These are phyloP conservation scores for Leptopterna dolabrata DNA, from an alignment of 2,888 invertebrate genomes.

Conservation along the genomic window DNA sequence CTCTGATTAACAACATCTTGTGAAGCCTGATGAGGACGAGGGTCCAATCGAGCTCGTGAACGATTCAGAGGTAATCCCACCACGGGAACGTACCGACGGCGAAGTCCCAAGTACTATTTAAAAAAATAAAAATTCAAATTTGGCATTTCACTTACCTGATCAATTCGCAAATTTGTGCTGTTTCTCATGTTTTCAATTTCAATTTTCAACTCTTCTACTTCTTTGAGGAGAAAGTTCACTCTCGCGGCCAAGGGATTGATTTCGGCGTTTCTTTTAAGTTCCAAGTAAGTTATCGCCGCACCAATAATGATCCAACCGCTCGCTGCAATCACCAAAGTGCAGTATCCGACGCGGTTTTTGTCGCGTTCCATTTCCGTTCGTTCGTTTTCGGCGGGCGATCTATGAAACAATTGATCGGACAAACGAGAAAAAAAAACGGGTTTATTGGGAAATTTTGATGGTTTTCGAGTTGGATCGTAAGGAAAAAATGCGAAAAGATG, in stretches of 20 bases:
- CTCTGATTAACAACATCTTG: too few relatives aligned
- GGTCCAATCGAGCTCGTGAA: too few relatives aligned
- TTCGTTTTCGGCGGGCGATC: not conserved
- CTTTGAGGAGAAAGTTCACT: slow-evolving; percentile 33
- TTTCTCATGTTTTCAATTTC: slow-evolving; percentile 35
- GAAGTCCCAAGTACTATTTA: too few relatives aligned
- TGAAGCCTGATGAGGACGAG: too few relatives aligned
- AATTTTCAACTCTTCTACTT: slow-evolving; percentile 37
- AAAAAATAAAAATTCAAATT: too few relatives aligned
- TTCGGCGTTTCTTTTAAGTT: slow-evolving; percentile 46
- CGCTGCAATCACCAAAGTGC: slow-evolving; percentile 26
- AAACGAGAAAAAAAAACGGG: too few relatives aligned
- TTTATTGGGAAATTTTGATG: too few relatives aligned
- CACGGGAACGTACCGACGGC: too few relatives aligned
- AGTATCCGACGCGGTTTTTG: slow-evolving; percentile 23
- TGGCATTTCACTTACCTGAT: not conserved
- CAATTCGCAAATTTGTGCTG: slow-evolving; percentile 16
- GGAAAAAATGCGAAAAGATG: not conserved
- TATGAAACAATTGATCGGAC: not conserved
- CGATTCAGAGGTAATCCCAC: too few relatives aligned
- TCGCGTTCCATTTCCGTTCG: slow-evolving; percentile 37
- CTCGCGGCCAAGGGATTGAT: slow-evolving; percentile 30
- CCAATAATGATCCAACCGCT: slow-evolving; percentile 35
- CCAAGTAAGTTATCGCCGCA: slow-evolving; percentile 46
- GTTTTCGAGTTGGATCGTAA: not conserved